phyloP scores from a whole-genome alignment of 2,888 invertebrate species.

The Drosophila fungiperda region DNA sequence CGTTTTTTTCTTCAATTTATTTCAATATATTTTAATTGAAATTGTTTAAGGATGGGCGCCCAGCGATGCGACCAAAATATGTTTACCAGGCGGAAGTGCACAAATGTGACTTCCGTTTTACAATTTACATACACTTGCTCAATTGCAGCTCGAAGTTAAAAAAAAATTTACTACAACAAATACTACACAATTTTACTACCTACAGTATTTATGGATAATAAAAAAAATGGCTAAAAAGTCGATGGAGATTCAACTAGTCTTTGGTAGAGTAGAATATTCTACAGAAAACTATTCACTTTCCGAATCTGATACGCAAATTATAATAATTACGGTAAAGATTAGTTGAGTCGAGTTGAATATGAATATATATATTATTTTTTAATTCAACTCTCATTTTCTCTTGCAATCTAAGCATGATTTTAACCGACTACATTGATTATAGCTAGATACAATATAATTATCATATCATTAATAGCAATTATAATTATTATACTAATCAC shows the following conservation, averaged over 20 bases:
- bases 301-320: background rate
- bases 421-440: background rate
- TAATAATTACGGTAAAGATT: background rate
- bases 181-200: conserved; percentile 29
- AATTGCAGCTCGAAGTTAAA: conserved; percentile 23
- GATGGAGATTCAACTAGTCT: background rate
- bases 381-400: background rate
- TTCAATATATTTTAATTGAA: conserved; percentile 78
- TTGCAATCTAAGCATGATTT: background rate
- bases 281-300: background rate
- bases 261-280: background rate
- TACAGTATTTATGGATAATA: conserved; percentile 27
- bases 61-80: conserved; percentile 28
- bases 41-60: conserved; percentile 66
- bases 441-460: background rate
- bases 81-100: conserved; percentile 63
- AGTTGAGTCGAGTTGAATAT: background rate
- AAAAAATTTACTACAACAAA: conserved; percentile 4
- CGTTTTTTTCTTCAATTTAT: conserved; percentile 64
- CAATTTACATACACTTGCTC: conserved; percentile 47
- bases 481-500: background rate
- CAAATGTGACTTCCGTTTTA: conserved; percentile 73
- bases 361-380: background rate
- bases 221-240: conserved; percentile 7
- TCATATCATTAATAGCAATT: background rate